Conservation (phyloP, 2,113 vertebrate genomes). For the Siphamia tubifer region DNA sequence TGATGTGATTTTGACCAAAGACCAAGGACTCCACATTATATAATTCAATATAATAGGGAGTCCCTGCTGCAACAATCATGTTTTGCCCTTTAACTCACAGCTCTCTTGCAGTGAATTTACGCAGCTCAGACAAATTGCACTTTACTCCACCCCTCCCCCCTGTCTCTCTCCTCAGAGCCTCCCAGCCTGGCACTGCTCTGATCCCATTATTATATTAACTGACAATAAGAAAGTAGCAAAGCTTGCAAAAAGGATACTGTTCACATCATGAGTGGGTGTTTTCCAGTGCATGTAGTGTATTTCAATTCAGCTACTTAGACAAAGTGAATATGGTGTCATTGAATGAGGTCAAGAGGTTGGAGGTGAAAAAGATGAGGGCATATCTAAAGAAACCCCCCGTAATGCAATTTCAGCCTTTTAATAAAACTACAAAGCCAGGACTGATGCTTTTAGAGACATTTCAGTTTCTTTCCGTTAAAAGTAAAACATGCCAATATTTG, state of each 20-base stretch:
- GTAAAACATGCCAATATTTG: not conserved
- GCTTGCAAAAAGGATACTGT: not conserved
- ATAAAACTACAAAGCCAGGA: not conserved
- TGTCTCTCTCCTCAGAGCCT: not conserved
- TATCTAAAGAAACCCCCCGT: not conserved
- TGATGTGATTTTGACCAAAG: too few relatives aligned
- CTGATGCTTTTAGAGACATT: not conserved
- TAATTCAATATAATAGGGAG: too few relatives aligned
- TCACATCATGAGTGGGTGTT: not conserved
- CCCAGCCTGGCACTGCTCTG: not conserved
- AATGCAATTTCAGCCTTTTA: not conserved
- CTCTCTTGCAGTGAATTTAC: not conserved
- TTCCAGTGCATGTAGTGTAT: slow-evolving; percentile 2
- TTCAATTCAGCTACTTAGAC: slow-evolving; percentile 4
- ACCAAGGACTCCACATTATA: too few relatives aligned
- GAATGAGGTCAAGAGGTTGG: not conserved
- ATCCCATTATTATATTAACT: slow-evolving; percentile 28
- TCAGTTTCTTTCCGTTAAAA: not conserved
- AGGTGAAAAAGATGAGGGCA: slow-evolving; percentile 13
- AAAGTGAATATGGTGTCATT: slow-evolving; percentile 5
- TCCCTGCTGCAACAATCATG: too few relatives aligned
- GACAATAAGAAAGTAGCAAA: slow-evolving; percentile 13
- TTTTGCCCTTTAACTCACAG: too few relatives aligned
- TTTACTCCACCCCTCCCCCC: not conserved
- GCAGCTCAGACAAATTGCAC: not conserved